phyloP scores from a whole-genome alignment of 2,113 vertebrate genomes.

The Geothlypis trichas region DNA sequence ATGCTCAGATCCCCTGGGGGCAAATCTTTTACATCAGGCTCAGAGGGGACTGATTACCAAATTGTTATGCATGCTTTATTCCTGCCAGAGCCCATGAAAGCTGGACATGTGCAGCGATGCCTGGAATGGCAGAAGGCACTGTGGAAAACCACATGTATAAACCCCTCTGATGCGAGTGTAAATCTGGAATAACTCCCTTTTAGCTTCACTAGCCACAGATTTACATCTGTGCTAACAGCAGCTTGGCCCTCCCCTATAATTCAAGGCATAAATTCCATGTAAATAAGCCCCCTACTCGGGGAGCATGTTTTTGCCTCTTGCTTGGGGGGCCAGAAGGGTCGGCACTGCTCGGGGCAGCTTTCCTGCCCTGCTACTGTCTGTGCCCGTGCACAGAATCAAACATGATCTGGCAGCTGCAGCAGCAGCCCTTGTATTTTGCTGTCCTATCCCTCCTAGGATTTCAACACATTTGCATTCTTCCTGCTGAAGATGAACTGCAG shows the following conservation, averaged over 20 bases:
- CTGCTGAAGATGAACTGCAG: constrained; percentile 28
- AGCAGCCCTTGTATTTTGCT: background rate
- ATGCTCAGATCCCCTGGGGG: background rate
- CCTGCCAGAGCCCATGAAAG: background rate
- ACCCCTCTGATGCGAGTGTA: background rate
- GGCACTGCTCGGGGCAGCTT: background rate
- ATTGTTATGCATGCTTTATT: background rate
- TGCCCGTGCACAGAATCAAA: background rate
- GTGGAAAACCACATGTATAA: background rate
- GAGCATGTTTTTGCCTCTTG: background rate
- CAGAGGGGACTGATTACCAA: background rate
- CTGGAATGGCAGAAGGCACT: background rate
- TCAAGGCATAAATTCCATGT: background rate
- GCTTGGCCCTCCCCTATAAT: background rate
- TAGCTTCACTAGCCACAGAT: constrained; percentile 35
- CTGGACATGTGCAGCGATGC: background rate
- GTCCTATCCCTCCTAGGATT: constrained; percentile 45
- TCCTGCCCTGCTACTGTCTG: constrained; percentile 3
- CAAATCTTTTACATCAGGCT: background rate
- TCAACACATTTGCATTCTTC: constrained; percentile 40
- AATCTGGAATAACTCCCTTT: constrained; percentile 28
- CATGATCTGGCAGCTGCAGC: constrained; percentile 37
- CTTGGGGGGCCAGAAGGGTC: background rate
- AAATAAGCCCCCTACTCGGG: background rate
- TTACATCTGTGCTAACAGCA: background rate